A percentile compares a stretch with the other conserved stretches of the same genome.
These are phyloP conservation scores for Polydrusus pterygomalis DNA, from an alignment of 2,888 invertebrate species.

Conservation along the genomic window DNA sequence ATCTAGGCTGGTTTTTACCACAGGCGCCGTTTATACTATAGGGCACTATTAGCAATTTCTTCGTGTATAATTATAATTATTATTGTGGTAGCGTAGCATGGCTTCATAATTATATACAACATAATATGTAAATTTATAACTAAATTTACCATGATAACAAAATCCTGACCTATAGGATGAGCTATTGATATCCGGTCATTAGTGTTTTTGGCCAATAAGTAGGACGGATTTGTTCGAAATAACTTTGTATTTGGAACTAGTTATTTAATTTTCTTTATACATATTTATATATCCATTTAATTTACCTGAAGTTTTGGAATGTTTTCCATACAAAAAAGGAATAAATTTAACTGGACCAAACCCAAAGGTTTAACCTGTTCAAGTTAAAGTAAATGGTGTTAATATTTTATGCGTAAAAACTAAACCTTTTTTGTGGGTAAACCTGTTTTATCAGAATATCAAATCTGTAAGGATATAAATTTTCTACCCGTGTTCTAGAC, in stretches of 20 bases:
- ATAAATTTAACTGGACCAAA: constrained; percentile 31
- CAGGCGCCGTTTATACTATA: no score
- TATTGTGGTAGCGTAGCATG: no score
- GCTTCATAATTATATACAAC: no score
- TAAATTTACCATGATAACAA: no score
- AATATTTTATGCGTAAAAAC: constrained; percentile 44
- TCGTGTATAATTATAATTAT: no score
- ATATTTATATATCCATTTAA: constrained; percentile 18
- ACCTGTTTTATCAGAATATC: constrained; percentile 43
- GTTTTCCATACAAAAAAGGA: constrained; percentile 27
- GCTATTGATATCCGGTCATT: no score
- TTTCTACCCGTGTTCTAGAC: constrained; percentile 44
- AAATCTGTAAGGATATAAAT: constrained; percentile 44
- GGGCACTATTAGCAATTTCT: no score
- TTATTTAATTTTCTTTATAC: constrained; percentile 4
- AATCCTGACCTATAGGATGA: no score
- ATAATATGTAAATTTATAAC: no score
- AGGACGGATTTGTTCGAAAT: no score
- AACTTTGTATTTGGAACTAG: background rate
- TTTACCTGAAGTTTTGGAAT: constrained; percentile 11
- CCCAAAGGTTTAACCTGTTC: constrained; percentile 38
- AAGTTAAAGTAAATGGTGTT: constrained; percentile 47
- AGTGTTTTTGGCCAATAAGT: no score
- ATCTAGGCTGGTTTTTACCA: no score
- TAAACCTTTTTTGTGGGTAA: constrained; percentile 38